Percentiles rank a stretch among this genome's conserved stretches.
phyloP scores from a whole-genome alignment of 2,888 invertebrate genomes.

The Eueremaeus valkanovi region DNA sequence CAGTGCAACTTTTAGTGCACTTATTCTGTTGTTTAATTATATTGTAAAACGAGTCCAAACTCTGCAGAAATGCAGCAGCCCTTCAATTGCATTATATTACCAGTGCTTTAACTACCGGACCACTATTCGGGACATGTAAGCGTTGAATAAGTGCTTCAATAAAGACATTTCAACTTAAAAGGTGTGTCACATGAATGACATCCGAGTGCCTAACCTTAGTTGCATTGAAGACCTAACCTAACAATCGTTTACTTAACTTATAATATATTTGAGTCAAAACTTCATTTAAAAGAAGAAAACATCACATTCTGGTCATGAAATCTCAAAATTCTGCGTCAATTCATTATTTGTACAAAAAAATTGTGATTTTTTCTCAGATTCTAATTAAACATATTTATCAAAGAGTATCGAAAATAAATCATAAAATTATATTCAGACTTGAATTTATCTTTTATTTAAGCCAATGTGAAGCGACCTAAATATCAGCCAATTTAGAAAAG shows the following conservation, averaged over 20 bases:
- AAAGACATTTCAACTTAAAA: conserved; percentile 24
- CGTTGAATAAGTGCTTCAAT: conserved; percentile 27
- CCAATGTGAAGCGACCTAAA: neutral
- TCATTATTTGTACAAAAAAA: no score
- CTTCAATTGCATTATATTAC: conserved; percentile 21
- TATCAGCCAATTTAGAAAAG: neutral
- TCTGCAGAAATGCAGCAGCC: neutral
- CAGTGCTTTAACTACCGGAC: no score
- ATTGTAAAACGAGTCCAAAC: neutral
- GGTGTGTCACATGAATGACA: conserved; percentile 28
- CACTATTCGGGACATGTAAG: no score
- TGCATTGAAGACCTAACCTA: neutral
- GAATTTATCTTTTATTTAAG: no score
- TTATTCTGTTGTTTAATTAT: neutral
- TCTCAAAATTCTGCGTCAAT: neutral
- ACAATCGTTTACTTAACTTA: no score
- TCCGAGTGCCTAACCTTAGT: neutral
- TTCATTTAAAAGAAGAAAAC: neutral
- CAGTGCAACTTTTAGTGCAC: neutral
- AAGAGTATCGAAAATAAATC: no score
- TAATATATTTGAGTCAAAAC: neutral
- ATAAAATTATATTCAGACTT: no score
- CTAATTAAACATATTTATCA: no score
- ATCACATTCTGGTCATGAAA: neutral
- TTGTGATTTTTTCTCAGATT: no score